Evolutionary conservation across 2,888 invertebrate genomes (phyloP), one percentile per base, ranked within the genome.

Genomic region (Axea sp.): DNA sequence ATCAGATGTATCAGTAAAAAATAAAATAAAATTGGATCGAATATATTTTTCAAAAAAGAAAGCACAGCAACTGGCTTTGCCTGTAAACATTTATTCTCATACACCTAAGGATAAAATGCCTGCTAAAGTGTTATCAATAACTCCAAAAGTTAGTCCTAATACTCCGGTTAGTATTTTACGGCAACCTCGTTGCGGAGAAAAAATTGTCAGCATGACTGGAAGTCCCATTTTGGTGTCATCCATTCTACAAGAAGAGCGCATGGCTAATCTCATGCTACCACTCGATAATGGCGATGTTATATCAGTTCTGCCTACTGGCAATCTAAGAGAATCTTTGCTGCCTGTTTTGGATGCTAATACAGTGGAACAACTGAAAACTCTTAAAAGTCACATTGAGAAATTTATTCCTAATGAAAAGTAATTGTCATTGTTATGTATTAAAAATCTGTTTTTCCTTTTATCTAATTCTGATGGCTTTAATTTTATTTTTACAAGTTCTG

Each of bases 261-360:
- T 89, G 69, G 91, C 92, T 0, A 93, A 92, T 83, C 90, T 93
- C 76, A 92, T 92, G 84, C 91, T 93, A 7, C 90, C 92, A 0
- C 86, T 93, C 0, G 82, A 88, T 11, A 91, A 92, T 81, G 93
- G 93, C 12, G 90, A 90, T 4, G 87, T 92, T 83, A 86, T 93
- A 3, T 91, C 92, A 0, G 85, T 93, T 0, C 89, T 92, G 76
- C 92, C 93, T 0, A 68, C 31, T 1, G 76, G 72, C 3, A 30
- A 59, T 22, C 43, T 76, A 6, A 24, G 76, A 5, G 24, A 64
- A 12, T 76, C 76, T 2, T 33, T 65, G 14, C 19, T 76, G 3
- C 76, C 76, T 0, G 12, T 8, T 3, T 41, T 76, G 5, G 59
- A 49, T 30, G 55, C 74, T 0, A 7, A 5, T 0, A 68, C 49